Base-by-base conservation (phyloP, 1,140 invertebrate genomes). In the Nebria ingens region DNA sequence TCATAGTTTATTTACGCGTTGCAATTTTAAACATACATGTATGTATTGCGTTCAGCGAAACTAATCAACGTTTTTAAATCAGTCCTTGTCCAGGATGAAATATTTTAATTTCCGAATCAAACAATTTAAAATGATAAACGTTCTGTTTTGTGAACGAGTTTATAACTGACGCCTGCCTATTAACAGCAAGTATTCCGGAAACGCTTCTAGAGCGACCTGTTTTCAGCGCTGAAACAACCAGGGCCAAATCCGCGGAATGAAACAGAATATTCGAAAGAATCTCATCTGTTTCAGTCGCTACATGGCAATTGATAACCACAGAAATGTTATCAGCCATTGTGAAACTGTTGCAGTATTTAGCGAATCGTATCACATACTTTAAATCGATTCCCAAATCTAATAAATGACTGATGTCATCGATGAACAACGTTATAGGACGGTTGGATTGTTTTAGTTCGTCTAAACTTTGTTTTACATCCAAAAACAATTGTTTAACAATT, bases 351-450 rank as follows among this genome's bases (percentile, higher is more conserved):
- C 54, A 76, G 61, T 61, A 76, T 66, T 73, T 77, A 52, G 75
- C 67, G 68, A 76, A 83, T 67, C 61, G 65, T 62, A 80, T 75
- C 2, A 80, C 69, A 57, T 79, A 70, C 57, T 62, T 69, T 1
- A 80, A 56, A 63, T 65, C 72, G 17, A 77, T 74, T 54, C 78
- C 74, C 54, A 86, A 65, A 68, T 84, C 79, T 61, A 83, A 75
- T 12, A 89, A 71, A 66, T 86, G 80, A 54, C 79, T 82, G 13
- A 87, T 56, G 62, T 86, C 84, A 62, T 87, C 85, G 52, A 87
- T 74, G 52, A 87, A 75, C 22, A 88, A 65, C 56, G 73, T 67
- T 1, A 72, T 66, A n/a, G 63, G 58, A 52, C 63, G 54, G 4
- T 59, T 55, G 11, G 56, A 51, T 51, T 66, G 67, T n/a, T 65